These are phyloP conservation scores for Brachyalestes nurse DNA, from an alignment of 2,797 vertebrate species.

Conservation along the genomic window DNA sequence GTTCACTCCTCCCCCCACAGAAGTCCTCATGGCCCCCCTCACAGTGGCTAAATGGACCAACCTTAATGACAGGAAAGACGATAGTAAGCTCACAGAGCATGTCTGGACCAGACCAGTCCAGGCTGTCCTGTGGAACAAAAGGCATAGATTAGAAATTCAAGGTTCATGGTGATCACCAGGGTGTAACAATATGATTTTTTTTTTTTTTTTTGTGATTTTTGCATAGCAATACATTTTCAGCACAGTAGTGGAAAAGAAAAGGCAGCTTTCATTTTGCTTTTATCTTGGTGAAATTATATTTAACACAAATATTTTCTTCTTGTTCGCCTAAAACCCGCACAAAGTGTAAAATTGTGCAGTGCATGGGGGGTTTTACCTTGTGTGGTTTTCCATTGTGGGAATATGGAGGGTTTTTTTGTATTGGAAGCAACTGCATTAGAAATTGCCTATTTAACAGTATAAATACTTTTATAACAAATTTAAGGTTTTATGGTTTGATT, in stretches of 20 bases:
- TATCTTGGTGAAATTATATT: neutral
- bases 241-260: too few relatives aligned
- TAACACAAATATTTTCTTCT: neutral
- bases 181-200: neutral
- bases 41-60: slow-evolving; percentile 37
- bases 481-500: too few relatives aligned
- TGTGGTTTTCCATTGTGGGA: neutral
- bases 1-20: slow-evolving; percentile 46
- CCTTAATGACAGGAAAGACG: slow-evolving; percentile 63
- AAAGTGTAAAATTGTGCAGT: too few relatives aligned
- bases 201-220: too few relatives aligned
- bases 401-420: neutral
- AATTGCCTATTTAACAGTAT: too few relatives aligned
- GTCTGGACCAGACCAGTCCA: slow-evolving; percentile 50
- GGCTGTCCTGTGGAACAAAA: slow-evolving; percentile 56
- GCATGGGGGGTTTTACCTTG: too few relatives aligned
- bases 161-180: neutral
- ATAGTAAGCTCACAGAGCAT: slow-evolving; percentile 72
- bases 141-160: slow-evolving; percentile 44
- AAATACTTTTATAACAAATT: too few relatives aligned
- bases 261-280: too few relatives aligned
- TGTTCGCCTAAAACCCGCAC: too few relatives aligned
- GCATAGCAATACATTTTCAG: too few relatives aligned
- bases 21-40: slow-evolving; percentile 16
- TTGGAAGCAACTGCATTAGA: too few relatives aligned